These are phyloP conservation scores for Arothron firmamentum DNA, from an alignment of 2,113 vertebrate genomes.

Conservation along the genomic window DNA sequence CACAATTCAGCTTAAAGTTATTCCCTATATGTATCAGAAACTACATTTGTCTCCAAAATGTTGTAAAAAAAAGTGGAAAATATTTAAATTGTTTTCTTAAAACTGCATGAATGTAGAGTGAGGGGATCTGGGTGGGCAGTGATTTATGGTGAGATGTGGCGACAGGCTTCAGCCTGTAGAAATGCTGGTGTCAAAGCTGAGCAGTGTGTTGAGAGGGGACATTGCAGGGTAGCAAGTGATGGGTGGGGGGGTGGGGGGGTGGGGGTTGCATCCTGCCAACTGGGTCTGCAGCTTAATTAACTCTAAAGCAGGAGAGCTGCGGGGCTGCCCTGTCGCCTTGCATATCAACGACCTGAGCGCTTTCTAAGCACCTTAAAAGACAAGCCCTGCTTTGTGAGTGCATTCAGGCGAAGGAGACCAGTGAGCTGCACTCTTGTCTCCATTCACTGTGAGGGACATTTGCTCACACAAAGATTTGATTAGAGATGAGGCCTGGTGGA, in stretches of 20 bases:
- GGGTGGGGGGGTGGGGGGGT: conserved; percentile 24
- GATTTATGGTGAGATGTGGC: conserved; percentile 12
- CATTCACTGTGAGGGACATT: conserved; percentile 28
- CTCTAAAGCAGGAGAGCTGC: conserved; percentile 74
- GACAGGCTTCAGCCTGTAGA: conserved; percentile 37
- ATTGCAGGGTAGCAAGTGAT: not conserved
- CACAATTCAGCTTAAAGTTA: too few species aligned
- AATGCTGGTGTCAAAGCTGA: conserved; percentile 42
- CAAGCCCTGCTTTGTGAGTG: conserved; percentile 81
- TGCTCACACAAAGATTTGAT: conserved; percentile 40
- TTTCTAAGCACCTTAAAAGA: conserved; percentile 77
- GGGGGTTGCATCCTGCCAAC: conserved; percentile 64
- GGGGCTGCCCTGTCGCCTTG: conserved; percentile 75
- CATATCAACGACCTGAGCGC: conserved; percentile 82
- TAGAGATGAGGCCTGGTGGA: conserved; percentile 4
- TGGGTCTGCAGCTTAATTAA: conserved; percentile 76
- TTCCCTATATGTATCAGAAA: too few species aligned
- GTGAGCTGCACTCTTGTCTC: conserved; percentile 51
- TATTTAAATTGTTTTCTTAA: too few species aligned
- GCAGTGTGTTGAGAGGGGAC: conserved; percentile 18
- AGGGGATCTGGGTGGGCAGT: not conserved
- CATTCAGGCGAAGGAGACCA: conserved; percentile 62
- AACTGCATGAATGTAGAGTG: not conserved
- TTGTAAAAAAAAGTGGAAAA: too few species aligned
- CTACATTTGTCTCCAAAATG: too few species aligned